A percentile compares a stretch with the other conserved stretches of the same genome.
phyloP scores from a whole-genome alignment of 2,888 invertebrate species.

The Lasioglossum leucozonium region DNA sequence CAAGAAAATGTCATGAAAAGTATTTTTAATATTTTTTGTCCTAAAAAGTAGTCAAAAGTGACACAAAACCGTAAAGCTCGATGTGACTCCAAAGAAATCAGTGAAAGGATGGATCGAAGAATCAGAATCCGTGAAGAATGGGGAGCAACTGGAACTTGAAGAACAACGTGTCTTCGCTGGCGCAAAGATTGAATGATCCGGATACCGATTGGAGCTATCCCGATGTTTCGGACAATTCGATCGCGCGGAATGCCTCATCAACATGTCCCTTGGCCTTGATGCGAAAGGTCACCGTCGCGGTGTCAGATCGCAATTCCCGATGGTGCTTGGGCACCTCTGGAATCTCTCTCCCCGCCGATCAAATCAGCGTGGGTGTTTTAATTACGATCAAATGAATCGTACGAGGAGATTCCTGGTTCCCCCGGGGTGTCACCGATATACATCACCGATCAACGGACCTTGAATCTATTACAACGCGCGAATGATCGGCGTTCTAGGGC shows the following conservation, averaged over 20 bases:
- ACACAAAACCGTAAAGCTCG: background rate
- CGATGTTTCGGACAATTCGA: background rate
- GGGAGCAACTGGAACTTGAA: background rate
- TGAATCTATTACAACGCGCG: conserved; percentile 50
- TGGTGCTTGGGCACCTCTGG: conserved; percentile 51
- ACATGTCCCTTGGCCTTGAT: conserved; percentile 17
- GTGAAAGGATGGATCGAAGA: background rate
- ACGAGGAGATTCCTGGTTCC: conserved; percentile 55
- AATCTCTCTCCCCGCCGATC: conserved; percentile 59
- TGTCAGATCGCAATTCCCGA: conserved; percentile 55
- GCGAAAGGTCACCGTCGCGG: conserved; percentile 49
- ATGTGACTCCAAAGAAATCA: background rate
- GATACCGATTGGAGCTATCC: background rate
- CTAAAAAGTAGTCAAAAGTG: no score
- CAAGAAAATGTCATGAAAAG: no score
- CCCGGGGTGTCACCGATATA: conserved; percentile 48
- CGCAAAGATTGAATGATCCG: background rate
- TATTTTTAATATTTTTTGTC: no score
- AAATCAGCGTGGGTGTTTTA: conserved; percentile 75
- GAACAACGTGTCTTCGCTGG: background rate
- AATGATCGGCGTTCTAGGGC: conserved; percentile 50
- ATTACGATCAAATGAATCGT: conserved; percentile 68
- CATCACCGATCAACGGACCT: conserved; percentile 55
- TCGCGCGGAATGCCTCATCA: conserved; percentile 35
- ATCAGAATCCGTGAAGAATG: background rate